Evolutionary conservation across 2,888 invertebrate species (phyloP), one percentile per base, ranked within the genome.

Genomic region (Aspidiotus destructor): DNA sequence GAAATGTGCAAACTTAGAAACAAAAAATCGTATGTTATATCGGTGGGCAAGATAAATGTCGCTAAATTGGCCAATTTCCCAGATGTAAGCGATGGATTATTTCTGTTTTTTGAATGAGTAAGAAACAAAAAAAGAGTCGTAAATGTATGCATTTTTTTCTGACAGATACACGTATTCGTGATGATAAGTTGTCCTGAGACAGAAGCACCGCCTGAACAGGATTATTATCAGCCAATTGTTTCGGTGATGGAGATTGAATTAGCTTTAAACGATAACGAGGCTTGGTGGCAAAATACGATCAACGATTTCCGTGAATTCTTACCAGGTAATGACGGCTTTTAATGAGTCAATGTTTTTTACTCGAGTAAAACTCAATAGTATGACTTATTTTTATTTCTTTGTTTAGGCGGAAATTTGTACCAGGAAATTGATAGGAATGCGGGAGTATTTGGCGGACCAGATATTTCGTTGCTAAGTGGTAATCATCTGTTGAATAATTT

Each of bases 41-140:
- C 90, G 40, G 91, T 98, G 67, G 98, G 97, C 7, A 94, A 95
- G 77, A 88, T 95, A 5, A 97, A 93, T 80, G 88, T 91, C 11
- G 88, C 92, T 0, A 99, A 99, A 78, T 79, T 99, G 71, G 94
- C 95, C 0, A 99, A 99, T 79, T 95, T 97, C 77, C 86, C 89
- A 68, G 92, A 92, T 81, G 87, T 87, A 77, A 75, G 75, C 71
- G 70, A 70, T 60, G 40, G 17, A 6, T 13, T 48, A 48, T 3
- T 48, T 48, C 6, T 48, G 48, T 48, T 48, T 48, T 13, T 6
- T 48, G n/a, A 6, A 6, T 48, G 48, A n/a, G n/a, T n/a, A n/a
- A 48, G 2, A 48, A 48, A 13, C 48, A 48, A 48, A 11, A 44
- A 13, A 44, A 8, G 48, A 13, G 13, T 48, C 6, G 2, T 11